phyloP scores from a whole-genome alignment of 1,140 invertebrate species.

The Stegodyphus dumicola region DNA sequence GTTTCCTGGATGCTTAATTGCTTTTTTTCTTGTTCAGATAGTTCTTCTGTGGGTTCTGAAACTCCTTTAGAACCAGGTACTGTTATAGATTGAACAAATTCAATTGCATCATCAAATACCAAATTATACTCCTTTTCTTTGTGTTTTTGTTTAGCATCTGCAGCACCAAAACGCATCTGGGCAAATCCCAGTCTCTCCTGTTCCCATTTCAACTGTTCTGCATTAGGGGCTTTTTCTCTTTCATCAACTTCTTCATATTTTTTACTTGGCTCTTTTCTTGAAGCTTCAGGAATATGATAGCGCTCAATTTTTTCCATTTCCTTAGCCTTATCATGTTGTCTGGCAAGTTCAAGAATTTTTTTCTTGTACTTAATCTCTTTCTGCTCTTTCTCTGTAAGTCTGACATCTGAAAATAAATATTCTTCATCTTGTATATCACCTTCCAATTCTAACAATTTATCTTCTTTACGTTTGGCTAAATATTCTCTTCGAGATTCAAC shows the following conservation, averaged over 20 bases:
- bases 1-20: constrained; percentile 91
- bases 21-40: constrained; percentile 79
- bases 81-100: constrained; percentile 94
- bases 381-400: constrained; percentile 87
- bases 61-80: constrained; percentile 79
- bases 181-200: constrained; percentile 96
- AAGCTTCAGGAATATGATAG: constrained; percentile 91
- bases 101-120: constrained; percentile 94
- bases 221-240: constrained; percentile 85
- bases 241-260: constrained; percentile 91
- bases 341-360: constrained; percentile 88
- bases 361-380: constrained; percentile 90
- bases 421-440: constrained; percentile 96
- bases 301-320: constrained; percentile 91
- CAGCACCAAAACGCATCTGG: constrained; percentile 91
- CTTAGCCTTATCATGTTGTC: constrained; percentile 93
- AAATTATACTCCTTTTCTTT: constrained; percentile 84
- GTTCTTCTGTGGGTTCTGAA: constrained; percentile 70
- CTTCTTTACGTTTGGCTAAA: constrained; percentile 93
- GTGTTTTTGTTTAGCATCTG: constrained; percentile 77
- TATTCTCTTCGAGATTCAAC: constrained; percentile 94
- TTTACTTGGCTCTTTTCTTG: constrained; percentile 67
- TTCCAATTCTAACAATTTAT: constrained; percentile 96
- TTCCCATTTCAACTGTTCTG: constrained; percentile 98
- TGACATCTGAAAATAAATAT: constrained; percentile 89